Evolutionary conservation across 2,797 vertebrate species (phyloP).

Genomic region (Pempheris klunzingeri): DNA sequence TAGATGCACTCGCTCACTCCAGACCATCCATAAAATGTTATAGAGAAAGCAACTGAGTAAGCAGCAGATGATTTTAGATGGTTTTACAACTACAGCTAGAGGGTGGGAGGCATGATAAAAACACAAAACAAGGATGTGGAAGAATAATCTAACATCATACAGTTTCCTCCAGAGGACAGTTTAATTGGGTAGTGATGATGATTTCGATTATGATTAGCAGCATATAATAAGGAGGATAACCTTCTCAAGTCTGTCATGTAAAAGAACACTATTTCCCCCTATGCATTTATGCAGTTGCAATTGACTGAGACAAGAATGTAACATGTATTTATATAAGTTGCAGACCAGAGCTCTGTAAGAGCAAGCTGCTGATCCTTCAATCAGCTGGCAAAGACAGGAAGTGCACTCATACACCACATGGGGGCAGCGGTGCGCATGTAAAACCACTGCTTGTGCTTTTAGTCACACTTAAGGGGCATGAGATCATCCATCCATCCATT

Average conservation of each 20-base stretch:
- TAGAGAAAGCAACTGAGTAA: neutral
- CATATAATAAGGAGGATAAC: neutral
- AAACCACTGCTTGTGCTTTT: neutral
- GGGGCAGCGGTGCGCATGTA: slow-evolving; percentile 42
- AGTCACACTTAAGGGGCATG: neutral
- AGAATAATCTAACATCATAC: slow-evolving; percentile 1
- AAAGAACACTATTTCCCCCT: neutral
- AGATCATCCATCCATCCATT: slow-evolving; percentile 5
- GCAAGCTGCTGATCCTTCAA: too few relatives aligned
- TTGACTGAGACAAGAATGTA: neutral
- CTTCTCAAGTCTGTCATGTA: neutral
- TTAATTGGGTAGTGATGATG: neutral
- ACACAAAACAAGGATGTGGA: neutral
- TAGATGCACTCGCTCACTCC: neutral
- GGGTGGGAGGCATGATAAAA: neutral
- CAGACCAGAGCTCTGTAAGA: neutral
- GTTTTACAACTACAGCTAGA: slow-evolving; percentile 16
- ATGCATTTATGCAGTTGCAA: neutral
- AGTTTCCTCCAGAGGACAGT: neutral
- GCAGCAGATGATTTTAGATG: neutral
- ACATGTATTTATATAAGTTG: neutral
- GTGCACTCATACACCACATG: slow-evolving; percentile 48
- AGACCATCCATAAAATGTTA: neutral
- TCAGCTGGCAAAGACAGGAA: neutral
- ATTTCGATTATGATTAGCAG: slow-evolving; percentile 6